A percentile compares a stretch with the other conserved stretches of the same genome.
phyloP scores from a whole-genome alignment of 2,797 vertebrate species.

The Hemitrygon akajei region DNA sequence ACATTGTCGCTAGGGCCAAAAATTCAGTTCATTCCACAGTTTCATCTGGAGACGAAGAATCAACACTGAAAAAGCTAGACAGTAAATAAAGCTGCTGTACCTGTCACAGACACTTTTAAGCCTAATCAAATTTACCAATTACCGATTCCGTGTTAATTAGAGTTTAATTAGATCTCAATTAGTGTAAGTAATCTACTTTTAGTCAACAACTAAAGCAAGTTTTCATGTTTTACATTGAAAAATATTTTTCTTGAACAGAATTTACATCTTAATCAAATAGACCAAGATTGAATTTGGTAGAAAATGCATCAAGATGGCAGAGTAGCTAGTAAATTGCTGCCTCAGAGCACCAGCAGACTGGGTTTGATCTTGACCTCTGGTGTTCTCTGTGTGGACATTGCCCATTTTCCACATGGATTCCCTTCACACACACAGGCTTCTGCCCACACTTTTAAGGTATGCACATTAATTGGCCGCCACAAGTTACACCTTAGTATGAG shows the following conservation, averaged over 20 bases:
- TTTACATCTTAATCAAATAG: not conserved
- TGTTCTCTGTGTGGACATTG: too few relatives aligned
- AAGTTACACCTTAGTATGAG: too few relatives aligned
- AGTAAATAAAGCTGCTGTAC: slow-evolving; percentile 18
- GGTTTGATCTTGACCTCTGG: too few relatives aligned
- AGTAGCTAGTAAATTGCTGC: too few relatives aligned
- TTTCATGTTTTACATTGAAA: not conserved
- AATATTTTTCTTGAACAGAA: not conserved
- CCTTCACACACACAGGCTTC: too few relatives aligned
- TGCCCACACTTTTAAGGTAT: too few relatives aligned
- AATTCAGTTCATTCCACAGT: not conserved
- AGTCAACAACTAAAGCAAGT: not conserved
- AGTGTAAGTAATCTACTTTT: not conserved
- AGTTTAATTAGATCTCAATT: not conserved
- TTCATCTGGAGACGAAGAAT: not conserved
- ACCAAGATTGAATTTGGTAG: not conserved
- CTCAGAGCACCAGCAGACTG: too few relatives aligned
- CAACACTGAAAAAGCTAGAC: slow-evolving; percentile 5
- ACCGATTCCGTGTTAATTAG: not conserved
- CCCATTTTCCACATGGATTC: too few relatives aligned
- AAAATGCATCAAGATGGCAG: too few relatives aligned
- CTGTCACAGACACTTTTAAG: not conserved
- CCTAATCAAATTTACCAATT: slow-evolving; percentile 8
- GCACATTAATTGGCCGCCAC: too few relatives aligned
- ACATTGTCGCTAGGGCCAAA: not conserved